Base-by-base conservation (phyloP, 1,140 invertebrate genomes). In the Geopemphigus sp. region DNA sequence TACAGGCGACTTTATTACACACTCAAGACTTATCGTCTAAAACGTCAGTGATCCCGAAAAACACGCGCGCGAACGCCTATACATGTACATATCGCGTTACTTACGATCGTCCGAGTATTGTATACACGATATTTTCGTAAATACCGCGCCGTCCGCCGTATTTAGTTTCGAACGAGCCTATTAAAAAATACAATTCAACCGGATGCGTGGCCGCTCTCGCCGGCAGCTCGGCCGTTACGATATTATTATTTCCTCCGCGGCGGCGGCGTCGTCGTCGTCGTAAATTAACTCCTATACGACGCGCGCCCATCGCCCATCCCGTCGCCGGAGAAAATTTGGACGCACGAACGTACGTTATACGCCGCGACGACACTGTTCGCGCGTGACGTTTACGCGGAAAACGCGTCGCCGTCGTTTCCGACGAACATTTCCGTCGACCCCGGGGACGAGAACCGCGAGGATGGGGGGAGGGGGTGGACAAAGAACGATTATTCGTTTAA, bases 121-220 rank as follows among this genome's bases (percentile, higher is more conserved):
- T 45, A n/a, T n/a, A n/a, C n/a, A n/a, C n/a, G n/a, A n/a, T 61
- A 14, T 29, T 61, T 15, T 12, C 57, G 12, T 26, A 26, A 70
- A 70, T 6, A 50, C 17, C 10, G 45, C 29, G 26, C 14, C 24
- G 8, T 70, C n/a, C n/a, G n/a, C n/a, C n/a, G n/a, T n/a, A n/a
- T n/a, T n/a, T n/a, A n/a, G n/a, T 70, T 61, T 53, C 19, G 22
- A 53, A 70, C 12, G 57, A 61, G 24, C 24, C 17, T 26, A 70
- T 70, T 70, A 70, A 70, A 70, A 70, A 70, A n/a, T 26, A 70
- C 45, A 6, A 53, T 29, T 70, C 29, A 24, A 53, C 47, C 66
- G 66, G 47, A 70, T 70, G 47, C 22, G 45, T 24, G 26, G 22
- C 4, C 5, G 15, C 14, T 11, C 11, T 22, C 53, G 47, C 22